Base-by-base conservation (phyloP, 2,888 invertebrate species). In the Coecobrya sp. region DNA sequence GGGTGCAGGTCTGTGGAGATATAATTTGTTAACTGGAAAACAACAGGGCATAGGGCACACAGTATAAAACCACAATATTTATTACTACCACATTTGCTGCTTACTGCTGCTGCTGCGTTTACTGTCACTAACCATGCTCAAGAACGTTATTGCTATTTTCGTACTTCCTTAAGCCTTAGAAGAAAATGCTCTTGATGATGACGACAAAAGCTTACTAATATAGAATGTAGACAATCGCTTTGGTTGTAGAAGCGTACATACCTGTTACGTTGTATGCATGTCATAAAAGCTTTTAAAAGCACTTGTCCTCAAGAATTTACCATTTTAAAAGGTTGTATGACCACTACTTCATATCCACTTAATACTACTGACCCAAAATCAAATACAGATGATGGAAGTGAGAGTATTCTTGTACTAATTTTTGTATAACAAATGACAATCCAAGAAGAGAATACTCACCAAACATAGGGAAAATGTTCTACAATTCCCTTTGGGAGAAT, bases 21-120 rank as follows among this genome's bases (percentile, higher is more conserved):
- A 59, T 59, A 65, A 88, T 88, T 88, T 88, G 62, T 79, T 88
- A 55, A 62, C 87, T 86, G 59, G 87, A 88, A 79, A 88, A 87
- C 86, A 87, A 86, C 45, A 36, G 65, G 27, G 30, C 62, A 79
- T 45, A 25, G 73, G 19, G 73, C 19, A 45, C 22, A 16, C 30
- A 25, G 4, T 76, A 25, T 25, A 62, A 59, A 59, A 62, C 62
- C 65, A 65, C 36, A 25, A 88, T 88, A 88, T 88, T 88, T 88
- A 88, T 88, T 76, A 42, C 49, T 62, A 62, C 62, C 16, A 62
- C 62, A 62, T 22, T 62, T 59, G 59, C 19, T 16, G 8, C 52
- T 59, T 52, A n/a, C 55, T 7, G 7, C 36, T 36, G 36, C 36
- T 36, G 36, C 36, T 36, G 36, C 36, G 36, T 36, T 36, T 36